Percentiles rank a stretch among this genome's conserved stretches.
Evolutionary conservation across 2,113 vertebrate genomes (phyloP).

Genomic region (Trogon melanurus): DNA sequence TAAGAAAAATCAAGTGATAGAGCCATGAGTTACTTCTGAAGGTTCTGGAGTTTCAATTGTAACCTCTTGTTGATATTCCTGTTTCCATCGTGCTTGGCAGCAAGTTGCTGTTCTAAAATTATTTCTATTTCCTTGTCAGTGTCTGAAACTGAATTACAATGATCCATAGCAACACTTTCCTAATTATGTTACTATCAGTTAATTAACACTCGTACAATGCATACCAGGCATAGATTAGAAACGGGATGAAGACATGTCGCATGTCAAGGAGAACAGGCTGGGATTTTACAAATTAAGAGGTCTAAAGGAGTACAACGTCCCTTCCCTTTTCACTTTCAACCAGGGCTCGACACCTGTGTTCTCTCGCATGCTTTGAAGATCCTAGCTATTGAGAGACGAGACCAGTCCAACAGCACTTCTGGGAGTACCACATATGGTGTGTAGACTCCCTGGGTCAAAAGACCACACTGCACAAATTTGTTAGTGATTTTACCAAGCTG

Average conservation of each 20-base stretch:
- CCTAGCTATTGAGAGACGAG: background rate
- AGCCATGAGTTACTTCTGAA: background rate
- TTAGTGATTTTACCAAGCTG: background rate
- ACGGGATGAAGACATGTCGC: background rate
- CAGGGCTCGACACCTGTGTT: background rate
- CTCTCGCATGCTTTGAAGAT: background rate
- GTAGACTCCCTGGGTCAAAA: background rate
- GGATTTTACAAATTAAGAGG: background rate
- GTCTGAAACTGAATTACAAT: background rate
- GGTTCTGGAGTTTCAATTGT: background rate
- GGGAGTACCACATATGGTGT: background rate
- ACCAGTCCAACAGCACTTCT: background rate
- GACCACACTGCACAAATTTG: background rate
- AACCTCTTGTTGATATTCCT: background rate
- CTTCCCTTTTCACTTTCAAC: background rate
- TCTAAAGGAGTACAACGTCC: background rate
- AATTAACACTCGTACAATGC: slow-evolving; percentile 1
- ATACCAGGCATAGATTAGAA: background rate
- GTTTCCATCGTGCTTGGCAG: background rate
- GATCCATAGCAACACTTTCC: background rate
- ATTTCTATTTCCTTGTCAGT: background rate
- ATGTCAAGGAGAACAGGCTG: background rate
- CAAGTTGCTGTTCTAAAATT: background rate
- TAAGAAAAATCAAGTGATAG: background rate
- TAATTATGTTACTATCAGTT: slow-evolving; percentile 8